Base-by-base conservation (phyloP, 2,797 vertebrate genomes). In the Karalla daura region DNA sequence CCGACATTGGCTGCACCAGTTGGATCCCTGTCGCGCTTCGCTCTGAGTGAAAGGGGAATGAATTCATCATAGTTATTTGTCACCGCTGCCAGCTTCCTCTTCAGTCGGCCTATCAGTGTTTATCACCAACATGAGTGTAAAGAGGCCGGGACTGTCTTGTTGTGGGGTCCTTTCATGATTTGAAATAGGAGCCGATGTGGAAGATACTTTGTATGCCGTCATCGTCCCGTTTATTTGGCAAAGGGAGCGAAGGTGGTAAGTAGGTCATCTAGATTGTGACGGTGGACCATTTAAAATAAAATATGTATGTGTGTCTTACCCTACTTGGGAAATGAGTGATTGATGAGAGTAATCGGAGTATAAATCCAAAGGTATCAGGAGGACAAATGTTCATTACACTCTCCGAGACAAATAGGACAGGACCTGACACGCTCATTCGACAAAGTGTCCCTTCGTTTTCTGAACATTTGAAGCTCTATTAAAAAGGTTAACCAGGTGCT, bases 11-110 rank as follows among this genome's bases (percentile, higher is more conserved):
- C 80, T 68, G 66, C 79, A 70, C 27, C 61, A 72, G 74, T 73
- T 32, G 43, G 74, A 78, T 77, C 60, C 52, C 61, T 59, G 78
- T 80, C 18, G 24, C 14, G 32, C 63, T 61, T 55, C 1, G 64
- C 72, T 53, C 63, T 37, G 43, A 76, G 56, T 64, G 67, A 80
- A 80, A 78, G 69, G 63, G 63, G 55, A 80, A 81, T 77, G 49
- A 77, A 88, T 89, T 85, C 74, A 86, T 88, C 78, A 77, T 52
- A 44, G 78, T 66, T 84, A 70, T 86, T 86, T 89, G 87, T 86
- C 86, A 66, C 75, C 27, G 30, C 61, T 40, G 7, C 59, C 78
- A 24, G 77, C 51, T 59, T 78, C 80, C 81, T 80, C 74, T 69
- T 83, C 78, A 76, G 75, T 86, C 84, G 70, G 74, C 78, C 80